phyloP scores from a whole-genome alignment of 1,140 invertebrate species.

The Geopemphigus sp. region DNA sequence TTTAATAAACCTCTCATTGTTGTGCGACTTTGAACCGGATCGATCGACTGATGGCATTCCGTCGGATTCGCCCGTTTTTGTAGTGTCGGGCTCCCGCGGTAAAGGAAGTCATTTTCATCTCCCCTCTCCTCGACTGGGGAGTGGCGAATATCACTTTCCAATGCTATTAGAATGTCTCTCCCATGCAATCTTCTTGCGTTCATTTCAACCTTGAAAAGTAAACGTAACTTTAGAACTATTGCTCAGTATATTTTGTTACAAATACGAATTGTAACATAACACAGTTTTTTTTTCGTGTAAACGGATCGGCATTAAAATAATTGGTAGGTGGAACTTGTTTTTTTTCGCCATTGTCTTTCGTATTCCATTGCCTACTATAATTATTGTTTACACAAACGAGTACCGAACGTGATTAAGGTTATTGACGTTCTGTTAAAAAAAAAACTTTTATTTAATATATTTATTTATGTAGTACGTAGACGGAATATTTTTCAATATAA shows the following conservation, averaged over 20 bases:
- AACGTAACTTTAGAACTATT: slow-evolving; percentile 50
- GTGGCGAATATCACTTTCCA: slow-evolving; percentile 5
- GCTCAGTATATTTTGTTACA: slow-evolving; percentile 52
- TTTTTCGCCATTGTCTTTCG: slow-evolving; percentile 52
- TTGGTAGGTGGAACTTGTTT: slow-evolving; percentile 50
- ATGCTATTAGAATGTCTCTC: slow-evolving; percentile 25
- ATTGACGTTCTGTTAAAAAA: not conserved
- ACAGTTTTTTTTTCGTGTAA: not conserved
- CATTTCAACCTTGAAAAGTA: slow-evolving; percentile 33
- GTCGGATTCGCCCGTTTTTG: not conserved
- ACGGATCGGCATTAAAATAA: too few relatives aligned
- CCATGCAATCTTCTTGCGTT: not conserved
- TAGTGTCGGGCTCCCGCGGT: slow-evolving; percentile 1
- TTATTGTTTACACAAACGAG: not conserved
- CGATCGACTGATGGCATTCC: slow-evolving; percentile 15
- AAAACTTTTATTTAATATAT: too few relatives aligned
- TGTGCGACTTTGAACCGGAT: slow-evolving; percentile 3
- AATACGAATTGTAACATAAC: slow-evolving; percentile 59
- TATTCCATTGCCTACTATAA: slow-evolving; percentile 50
- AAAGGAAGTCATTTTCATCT: slow-evolving; percentile 15
- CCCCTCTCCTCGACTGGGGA: not conserved
- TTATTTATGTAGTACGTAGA: too few relatives aligned
- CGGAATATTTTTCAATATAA: too few relatives aligned
- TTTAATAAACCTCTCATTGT: slow-evolving; percentile 22
- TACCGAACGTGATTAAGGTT: not conserved